Evolutionary conservation across 1,140 invertebrate genomes (phyloP).

Genomic region (Hermatobates lingyangjiaoensis): DNA sequence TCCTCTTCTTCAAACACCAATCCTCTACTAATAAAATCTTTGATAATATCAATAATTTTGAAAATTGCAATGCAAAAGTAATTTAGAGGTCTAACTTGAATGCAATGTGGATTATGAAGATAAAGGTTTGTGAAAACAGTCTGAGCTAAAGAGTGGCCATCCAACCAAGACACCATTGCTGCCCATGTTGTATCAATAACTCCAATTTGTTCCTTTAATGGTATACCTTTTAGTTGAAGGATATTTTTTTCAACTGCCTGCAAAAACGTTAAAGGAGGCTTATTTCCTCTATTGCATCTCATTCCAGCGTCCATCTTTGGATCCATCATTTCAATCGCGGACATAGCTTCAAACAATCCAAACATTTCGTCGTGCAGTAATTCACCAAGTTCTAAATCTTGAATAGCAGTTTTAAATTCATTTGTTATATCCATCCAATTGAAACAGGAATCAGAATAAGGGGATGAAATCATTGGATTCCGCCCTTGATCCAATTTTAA

Average conservation of each 20-base stretch:
- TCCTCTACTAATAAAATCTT: slow-evolving; percentile 53
- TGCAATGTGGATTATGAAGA: slow-evolving; percentile 71
- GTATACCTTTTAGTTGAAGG: slow-evolving; percentile 60
- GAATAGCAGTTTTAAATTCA: slow-evolving; percentile 52
- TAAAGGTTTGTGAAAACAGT: slow-evolving; percentile 95
- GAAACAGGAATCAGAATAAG: slow-evolving; percentile 5
- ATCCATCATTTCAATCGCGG: slow-evolving; percentile 99
- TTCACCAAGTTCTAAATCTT: slow-evolving; percentile 70
- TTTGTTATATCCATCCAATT: slow-evolving; percentile 61
- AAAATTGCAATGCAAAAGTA: slow-evolving; percentile 75
- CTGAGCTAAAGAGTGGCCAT: slow-evolving; percentile 88
- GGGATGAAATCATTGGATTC: background rate
- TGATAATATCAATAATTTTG: slow-evolving; percentile 78
- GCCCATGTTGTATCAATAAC: slow-evolving; percentile 86
- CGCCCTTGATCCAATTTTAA: background rate
- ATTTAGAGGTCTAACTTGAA: slow-evolving; percentile 64
- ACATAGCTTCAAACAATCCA: slow-evolving; percentile 96
- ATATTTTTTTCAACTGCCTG: slow-evolving; percentile 60
- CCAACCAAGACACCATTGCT: slow-evolving; percentile 84
- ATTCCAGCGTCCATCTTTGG: slow-evolving; percentile 99
- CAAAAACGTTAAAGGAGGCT: slow-evolving; percentile 72
- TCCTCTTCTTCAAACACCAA: slow-evolving; percentile 87
- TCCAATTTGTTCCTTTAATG: slow-evolving; percentile 51
- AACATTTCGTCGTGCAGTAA: slow-evolving; percentile 77
- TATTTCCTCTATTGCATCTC: slow-evolving; percentile 73